Evolutionary conservation across 2,113 vertebrate genomes (phyloP), one percentile per base, ranked within the genome.

Genomic region (Phocoena sinus): DNA sequence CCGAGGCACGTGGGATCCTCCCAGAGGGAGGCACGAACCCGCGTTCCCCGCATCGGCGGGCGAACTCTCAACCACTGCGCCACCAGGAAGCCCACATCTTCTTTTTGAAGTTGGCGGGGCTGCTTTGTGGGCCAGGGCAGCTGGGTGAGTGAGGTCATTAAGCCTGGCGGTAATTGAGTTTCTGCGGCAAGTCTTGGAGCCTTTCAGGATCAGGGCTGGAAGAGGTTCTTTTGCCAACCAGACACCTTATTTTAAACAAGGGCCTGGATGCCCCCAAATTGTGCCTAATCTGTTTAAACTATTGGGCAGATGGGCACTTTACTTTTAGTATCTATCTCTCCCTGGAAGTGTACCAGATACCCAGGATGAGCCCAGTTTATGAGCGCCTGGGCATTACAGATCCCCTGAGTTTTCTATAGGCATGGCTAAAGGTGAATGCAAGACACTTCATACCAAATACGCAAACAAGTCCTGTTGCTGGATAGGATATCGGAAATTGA

Each of bases 231-330:
- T 62, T 71, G 63, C 47, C 62, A 62, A 15, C 17, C 44, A 71
- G 67, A 85, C 21, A 71, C 41, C 31, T 97, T 70, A 70, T 38
- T 89, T 58, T 47, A 56, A 86, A 82, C 58, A 88, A 76, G 53
- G n/a, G 20, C 10, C 38, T 18, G 8, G 56, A 28, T 95, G 18
- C 13, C 28, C 21, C 60, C 28, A 8, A 1, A 25, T 67, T 50
- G 8, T 31, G 47, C 10, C 65, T 84, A 33, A 53, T 71, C 82
- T 91, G 9, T 84, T 91, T 36, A 60, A 65, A 67, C 31, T 10
- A 1, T 14, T 11, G 36, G 83, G 18, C 36, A 67, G 12, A 33
- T 23, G 65, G 47, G 33, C 5, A 26, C 47, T 68, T 74, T 68
- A 28, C 9, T 50, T 53, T 31, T 13, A 7, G n/a, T 13, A 65